Base-by-base conservation (phyloP, 2,113 vertebrate genomes). In the Phalacrocorax pelagicus region DNA sequence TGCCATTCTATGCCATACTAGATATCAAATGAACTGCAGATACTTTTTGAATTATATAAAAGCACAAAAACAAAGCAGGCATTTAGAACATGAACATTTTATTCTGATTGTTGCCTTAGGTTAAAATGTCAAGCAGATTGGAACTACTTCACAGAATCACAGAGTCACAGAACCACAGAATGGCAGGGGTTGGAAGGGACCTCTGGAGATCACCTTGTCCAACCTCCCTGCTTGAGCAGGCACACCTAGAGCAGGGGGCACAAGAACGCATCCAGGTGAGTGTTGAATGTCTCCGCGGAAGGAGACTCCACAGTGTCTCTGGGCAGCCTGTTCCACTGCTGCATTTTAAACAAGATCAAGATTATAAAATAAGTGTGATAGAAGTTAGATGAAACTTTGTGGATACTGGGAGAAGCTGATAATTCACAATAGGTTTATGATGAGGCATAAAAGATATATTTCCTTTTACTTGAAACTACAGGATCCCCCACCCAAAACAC, bases 381-480 rank as follows among this genome's bases (percentile, higher is more conserved):
- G 15, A 70, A 78, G 7, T 51, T 57, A 87, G 23, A 67, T 46
- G 36, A 84, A 89, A 74, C 59, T 57, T 36, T 54, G 61, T 63
- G 12, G 22, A 12, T 74, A 20, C 19, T 81, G n/a, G n/a, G 22
- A 57, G 42, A 87, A 81, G 11, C 3, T 11, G 54, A 26, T 59
- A 3, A 80, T 42, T 73, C 46, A 46, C 16, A 26, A 15, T 5
- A 61, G 5, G 12, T 58, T 84, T 84, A 61, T 83, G 30, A 78
- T 3, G 3, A 71, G 9, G 21, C 7, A 74, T 62, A 78, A 69
- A 73, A 77, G 2, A 1, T 5, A 0, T 47, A 21, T 73, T 72
- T 86, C 13, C 10, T 77, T 47, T 26, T 61, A 40, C 12, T 8
- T 30, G 11, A 52, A 83, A 52, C 22, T 59, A 46, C 6, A 49